Evolutionary conservation across 2,113 vertebrate genomes (phyloP).

Genomic region (Myotis yumanensis): DNA sequence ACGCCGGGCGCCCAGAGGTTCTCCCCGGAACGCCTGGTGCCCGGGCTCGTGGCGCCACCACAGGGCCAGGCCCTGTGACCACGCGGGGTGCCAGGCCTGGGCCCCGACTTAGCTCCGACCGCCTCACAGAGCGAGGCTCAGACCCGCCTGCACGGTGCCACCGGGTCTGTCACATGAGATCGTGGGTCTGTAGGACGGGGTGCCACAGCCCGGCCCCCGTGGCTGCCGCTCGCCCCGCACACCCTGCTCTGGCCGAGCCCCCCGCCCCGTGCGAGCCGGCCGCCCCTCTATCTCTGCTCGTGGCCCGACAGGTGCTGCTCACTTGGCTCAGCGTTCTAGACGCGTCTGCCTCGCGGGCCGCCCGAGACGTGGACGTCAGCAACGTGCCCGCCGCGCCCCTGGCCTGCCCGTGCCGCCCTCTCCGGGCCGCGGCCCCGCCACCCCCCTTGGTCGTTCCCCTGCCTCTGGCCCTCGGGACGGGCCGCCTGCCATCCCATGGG

Average conservation of each 20-base stretch:
- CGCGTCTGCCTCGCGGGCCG: too few relatives aligned
- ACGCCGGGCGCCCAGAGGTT: too few relatives aligned
- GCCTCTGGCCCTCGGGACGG: not conserved
- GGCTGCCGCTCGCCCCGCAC: not conserved
- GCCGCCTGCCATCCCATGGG: not conserved
- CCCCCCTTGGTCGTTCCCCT: not conserved
- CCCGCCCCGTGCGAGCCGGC: not conserved
- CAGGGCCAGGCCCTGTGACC: not conserved
- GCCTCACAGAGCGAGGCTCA: not conserved
- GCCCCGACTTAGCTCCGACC: too few relatives aligned
- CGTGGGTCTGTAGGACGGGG: not conserved
- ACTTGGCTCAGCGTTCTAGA: not conserved
- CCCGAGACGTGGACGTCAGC: too few relatives aligned
- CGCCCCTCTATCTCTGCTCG: not conserved
- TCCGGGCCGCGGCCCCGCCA: not conserved
- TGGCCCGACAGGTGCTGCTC: not conserved
- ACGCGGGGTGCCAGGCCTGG: too few relatives aligned
- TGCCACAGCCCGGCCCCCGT: not conserved
- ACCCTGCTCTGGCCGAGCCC: not conserved
- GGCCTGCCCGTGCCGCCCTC: not conserved
- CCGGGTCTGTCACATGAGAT: not conserved
- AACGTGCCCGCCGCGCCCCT: not conserved
- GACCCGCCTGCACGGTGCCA: not conserved
- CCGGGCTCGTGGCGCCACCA: not conserved
- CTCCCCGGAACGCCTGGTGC: not conserved